A percentile compares a stretch with the other conserved stretches of the same genome.
phyloP scores from a whole-genome alignment of 2,888 invertebrate species.

The Rhodophaea formosa region DNA sequence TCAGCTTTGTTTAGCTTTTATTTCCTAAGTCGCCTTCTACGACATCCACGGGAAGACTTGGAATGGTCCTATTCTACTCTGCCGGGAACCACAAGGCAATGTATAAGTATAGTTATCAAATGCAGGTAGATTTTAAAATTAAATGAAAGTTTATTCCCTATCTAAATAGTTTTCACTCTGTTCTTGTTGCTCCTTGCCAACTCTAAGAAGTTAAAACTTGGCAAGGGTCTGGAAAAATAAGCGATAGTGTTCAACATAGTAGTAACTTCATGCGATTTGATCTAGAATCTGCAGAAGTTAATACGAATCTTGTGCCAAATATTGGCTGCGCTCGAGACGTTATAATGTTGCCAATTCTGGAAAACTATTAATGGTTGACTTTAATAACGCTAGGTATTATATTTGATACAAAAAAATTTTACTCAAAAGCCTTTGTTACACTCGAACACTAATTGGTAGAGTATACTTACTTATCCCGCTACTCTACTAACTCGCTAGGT shows the following conservation, averaged over 20 bases:
- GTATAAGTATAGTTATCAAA: no score
- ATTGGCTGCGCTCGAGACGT: not conserved
- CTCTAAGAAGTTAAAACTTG: conserved; percentile 4
- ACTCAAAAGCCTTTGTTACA: no score
- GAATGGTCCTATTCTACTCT: no score
- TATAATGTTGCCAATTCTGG: conserved; percentile 10
- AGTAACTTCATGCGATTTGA: conserved; percentile 11
- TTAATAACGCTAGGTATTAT: not conserved
- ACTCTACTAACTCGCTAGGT: no score
- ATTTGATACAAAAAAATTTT: no score
- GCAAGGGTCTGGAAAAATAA: conserved; percentile 6
- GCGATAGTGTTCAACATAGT: conserved; percentile 8
- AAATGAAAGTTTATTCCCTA: not conserved
- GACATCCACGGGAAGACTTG: no score
- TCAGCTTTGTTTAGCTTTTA: no score
- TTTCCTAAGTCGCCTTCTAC: no score
- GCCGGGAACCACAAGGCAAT: no score
- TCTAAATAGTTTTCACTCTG: not conserved
- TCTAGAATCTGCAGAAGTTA: conserved; percentile 9
- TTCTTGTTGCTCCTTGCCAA: conserved; percentile 3
- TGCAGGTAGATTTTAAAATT: no score
- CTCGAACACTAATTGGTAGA: no score
- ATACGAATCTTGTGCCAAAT: conserved; percentile 13
- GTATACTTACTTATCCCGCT: no score
- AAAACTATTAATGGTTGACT: not conserved